phyloP scores from a whole-genome alignment of 2,797 vertebrate genomes.

The Zalophus californianus region DNA sequence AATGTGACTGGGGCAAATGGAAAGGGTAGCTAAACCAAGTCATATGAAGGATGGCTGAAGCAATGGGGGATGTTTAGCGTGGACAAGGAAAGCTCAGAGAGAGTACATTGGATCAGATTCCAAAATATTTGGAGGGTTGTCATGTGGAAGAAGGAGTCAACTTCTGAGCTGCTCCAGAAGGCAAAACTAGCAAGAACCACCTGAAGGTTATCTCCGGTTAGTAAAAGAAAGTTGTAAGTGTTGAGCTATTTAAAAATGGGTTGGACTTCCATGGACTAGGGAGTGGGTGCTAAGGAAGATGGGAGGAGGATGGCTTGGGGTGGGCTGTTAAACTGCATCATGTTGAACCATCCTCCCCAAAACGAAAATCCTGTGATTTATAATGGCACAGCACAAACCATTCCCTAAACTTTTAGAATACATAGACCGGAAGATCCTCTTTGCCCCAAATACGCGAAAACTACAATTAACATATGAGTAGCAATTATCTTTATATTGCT shows the following conservation, averaged over 20 bases:
- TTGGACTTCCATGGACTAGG: background rate
- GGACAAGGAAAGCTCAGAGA: conserved; percentile 12
- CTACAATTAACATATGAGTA: conserved; percentile 19
- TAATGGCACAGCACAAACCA: background rate
- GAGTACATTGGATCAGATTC: conserved; percentile 12
- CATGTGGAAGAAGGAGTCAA: conserved; percentile 30
- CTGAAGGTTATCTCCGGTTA: conserved; percentile 35
- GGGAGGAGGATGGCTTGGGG: background rate
- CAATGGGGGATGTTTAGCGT: background rate
- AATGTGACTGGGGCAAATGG: background rate
- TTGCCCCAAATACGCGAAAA: background rate
- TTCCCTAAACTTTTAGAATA: background rate
- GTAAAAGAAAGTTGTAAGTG: background rate
- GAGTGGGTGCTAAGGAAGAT: background rate
- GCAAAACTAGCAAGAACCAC: conserved; percentile 4
- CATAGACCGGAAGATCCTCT: background rate
- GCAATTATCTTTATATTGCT: conserved; percentile 29
- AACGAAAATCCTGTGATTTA: conserved; percentile 54
- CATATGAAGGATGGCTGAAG: conserved; percentile 49
- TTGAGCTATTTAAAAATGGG: background rate
- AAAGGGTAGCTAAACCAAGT: conserved; percentile 19
- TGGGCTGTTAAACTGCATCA: background rate
- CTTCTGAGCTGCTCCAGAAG: conserved; percentile 17
- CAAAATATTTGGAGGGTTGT: conserved; percentile 63
- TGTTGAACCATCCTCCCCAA: background rate